A percentile compares a stretch with the other conserved stretches of the same genome.
Conservation (phyloP, 2,113 vertebrate genomes). For the Gymnarchus niloticus region DNA sequence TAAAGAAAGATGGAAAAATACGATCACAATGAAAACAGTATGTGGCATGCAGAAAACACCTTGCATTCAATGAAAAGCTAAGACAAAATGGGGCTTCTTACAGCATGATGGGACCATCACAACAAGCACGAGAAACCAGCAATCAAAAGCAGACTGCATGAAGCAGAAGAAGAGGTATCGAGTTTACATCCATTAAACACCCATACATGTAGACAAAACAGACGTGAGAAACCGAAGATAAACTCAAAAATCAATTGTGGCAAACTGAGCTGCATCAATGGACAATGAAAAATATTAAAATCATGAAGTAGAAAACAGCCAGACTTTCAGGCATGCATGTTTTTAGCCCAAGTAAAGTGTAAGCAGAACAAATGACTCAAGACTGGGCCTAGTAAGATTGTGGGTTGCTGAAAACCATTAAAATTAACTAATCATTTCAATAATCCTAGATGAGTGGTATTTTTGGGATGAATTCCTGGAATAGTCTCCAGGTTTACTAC, state of each 20-base stretch:
- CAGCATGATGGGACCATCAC: background rate
- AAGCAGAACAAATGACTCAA: background rate
- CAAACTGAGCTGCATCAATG: background rate
- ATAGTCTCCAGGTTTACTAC: background rate
- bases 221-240: slow-evolving; percentile 59
- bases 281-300: background rate
- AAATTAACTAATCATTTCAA: background rate
- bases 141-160: background rate
- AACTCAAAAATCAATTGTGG: background rate
- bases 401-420: background rate
- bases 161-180: slow-evolving; percentile 33
- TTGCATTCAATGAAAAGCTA: slow-evolving; percentile 58
- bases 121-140: background rate
- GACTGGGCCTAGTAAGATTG: background rate
- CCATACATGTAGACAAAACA: slow-evolving; percentile 40
- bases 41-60: slow-evolving; percentile 76
- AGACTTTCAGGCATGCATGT: background rate
- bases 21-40: slow-evolving; percentile 83
- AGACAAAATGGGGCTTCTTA: background rate
- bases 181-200: slow-evolving; percentile 59
- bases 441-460: background rate
- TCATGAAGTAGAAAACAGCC: background rate
- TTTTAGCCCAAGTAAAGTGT: background rate
- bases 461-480: background rate
- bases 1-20: slow-evolving; percentile 77